phyloP scores from a whole-genome alignment of 1,140 invertebrate species.

The Eurosta solidaginis region DNA sequence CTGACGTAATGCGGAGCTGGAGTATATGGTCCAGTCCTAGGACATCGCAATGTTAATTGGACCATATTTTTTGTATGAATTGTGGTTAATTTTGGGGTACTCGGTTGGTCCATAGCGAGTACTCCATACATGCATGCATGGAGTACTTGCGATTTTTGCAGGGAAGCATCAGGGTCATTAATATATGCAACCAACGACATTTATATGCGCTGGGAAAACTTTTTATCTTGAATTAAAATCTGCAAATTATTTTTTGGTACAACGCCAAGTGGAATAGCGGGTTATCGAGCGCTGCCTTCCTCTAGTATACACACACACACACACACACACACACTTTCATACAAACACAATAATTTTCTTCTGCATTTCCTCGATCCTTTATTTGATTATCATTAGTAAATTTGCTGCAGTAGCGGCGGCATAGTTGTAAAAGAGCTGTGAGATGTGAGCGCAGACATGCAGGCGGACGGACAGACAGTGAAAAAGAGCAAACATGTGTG shows the following conservation, averaged over 20 bases:
- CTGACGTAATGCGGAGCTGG: too few species aligned
- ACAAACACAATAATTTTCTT: too few species aligned
- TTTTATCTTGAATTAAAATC: neutral
- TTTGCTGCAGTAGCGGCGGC: neutral
- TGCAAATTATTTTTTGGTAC: constrained; percentile 13
- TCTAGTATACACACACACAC: too few species aligned
- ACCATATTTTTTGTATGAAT: too few species aligned
- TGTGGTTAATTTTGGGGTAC: too few species aligned
- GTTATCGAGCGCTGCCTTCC: too few species aligned
- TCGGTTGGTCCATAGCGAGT: too few species aligned
- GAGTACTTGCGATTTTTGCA: too few species aligned
- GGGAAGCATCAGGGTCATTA: neutral
- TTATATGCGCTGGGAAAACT: neutral
- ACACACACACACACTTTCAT: too few species aligned
- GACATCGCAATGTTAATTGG: too few species aligned
- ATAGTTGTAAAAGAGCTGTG: neutral
- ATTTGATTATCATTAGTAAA: constrained; percentile 17
- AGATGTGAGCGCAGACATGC: constrained; percentile 4
- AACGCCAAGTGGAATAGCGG: constrained; percentile 1
- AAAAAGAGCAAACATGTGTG: neutral
- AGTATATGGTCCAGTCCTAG: too few species aligned
- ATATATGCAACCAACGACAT: neutral
- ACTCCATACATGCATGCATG: too few species aligned
- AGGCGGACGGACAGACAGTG: neutral
- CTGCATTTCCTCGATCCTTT: constrained; percentile 4